A percentile compares a stretch with the other conserved stretches of the same genome.
These are phyloP conservation scores for Napeogenes sylphis DNA, from an alignment of 2,888 invertebrate species.

Conservation along the genomic window DNA sequence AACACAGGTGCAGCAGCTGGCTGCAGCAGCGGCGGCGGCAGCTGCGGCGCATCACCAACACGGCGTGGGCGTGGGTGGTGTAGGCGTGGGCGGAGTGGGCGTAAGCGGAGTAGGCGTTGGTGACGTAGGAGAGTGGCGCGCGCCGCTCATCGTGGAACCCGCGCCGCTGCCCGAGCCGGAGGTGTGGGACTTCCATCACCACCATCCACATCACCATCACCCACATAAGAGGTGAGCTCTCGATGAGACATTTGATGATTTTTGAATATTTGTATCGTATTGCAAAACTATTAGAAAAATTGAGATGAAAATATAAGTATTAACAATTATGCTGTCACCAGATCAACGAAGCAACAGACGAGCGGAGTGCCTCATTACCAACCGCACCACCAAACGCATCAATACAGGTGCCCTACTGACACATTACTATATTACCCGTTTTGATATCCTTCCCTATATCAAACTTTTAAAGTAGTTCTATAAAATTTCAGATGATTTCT, in stretches of 20 bases:
- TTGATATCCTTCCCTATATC: no score
- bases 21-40: slow-evolving; percentile 89
- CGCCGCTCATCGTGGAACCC: slow-evolving; percentile 91
- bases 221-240: slow-evolving; percentile 58
- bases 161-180: slow-evolving; percentile 67
- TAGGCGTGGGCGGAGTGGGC: slow-evolving; percentile 84
- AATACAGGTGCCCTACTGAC: slow-evolving; percentile 59
- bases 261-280: no score
- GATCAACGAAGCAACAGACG: slow-evolving; percentile 72
- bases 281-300: no score
- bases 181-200: slow-evolving; percentile 64
- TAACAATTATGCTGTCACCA: slow-evolving; percentile 38
- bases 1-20: slow-evolving; percentile 83
- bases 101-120: slow-evolving; percentile 41
- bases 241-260: no score
- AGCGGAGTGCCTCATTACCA: slow-evolving; percentile 67
- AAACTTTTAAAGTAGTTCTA: no score
- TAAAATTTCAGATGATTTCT: no score
- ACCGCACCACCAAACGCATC: slow-evolving; percentile 70
- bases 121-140: slow-evolving; percentile 83
- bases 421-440: no score
- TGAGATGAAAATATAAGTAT: no score
- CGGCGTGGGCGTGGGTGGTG: slow-evolving; percentile 79
- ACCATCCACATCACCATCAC: slow-evolving; percentile 57
- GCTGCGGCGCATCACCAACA: slow-evolving; percentile 88